Percentiles rank a stretch among this genome's conserved stretches.
Evolutionary conservation across 2,797 vertebrate species (phyloP).

Genomic region (Falco columbarius): DNA sequence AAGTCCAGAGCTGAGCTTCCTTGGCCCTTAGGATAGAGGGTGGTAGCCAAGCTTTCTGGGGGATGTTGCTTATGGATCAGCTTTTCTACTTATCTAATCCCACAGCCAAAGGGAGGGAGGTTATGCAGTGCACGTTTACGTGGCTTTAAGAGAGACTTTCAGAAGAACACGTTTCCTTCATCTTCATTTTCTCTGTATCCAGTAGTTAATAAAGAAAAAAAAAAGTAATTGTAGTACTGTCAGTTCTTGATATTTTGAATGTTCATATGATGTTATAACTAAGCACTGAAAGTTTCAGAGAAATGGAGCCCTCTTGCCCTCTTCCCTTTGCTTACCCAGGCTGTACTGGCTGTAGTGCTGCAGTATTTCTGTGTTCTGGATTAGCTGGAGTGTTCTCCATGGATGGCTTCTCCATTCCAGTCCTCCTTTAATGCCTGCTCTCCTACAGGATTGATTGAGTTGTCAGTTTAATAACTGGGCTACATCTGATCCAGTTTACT

Average conservation of each 20-base stretch:
- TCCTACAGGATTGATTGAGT: background rate
- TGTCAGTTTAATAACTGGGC: background rate
- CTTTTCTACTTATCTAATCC: background rate
- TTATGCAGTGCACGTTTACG: background rate
- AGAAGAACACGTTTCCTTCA: background rate
- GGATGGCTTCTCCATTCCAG: background rate
- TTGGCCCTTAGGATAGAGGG: background rate
- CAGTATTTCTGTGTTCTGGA: background rate
- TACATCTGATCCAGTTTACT: background rate
- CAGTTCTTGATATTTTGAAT: background rate
- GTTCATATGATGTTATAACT: background rate
- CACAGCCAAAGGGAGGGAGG: background rate
- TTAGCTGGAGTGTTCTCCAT: background rate
- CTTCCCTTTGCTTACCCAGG: background rate
- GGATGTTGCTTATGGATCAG: background rate
- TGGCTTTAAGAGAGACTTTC: background rate
- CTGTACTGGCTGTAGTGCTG: background rate
- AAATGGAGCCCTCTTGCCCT: fast-evolving
- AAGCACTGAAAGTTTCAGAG: background rate
- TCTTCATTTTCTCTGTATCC: background rate
- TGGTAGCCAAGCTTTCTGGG: background rate
- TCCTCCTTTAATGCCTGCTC: background rate
- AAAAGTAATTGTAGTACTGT: background rate
- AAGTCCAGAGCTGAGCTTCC: background rate
- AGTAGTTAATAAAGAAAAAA: background rate